Evolutionary conservation across 2,113 vertebrate species (phyloP).

Genomic region (Pipa parva): DNA sequence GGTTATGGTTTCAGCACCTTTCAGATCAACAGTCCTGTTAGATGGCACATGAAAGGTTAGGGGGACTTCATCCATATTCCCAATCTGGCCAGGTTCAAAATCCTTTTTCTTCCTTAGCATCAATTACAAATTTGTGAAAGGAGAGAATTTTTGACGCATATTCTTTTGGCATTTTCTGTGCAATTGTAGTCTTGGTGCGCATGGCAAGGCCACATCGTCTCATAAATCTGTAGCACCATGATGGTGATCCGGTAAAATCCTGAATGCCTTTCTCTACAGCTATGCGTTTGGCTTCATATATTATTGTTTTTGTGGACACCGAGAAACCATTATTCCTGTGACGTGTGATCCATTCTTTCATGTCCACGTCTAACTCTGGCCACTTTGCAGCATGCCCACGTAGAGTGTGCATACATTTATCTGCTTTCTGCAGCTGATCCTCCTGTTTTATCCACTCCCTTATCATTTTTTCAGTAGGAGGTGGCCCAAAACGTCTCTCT

Average conservation of each 20-base stretch:
- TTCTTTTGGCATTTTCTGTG: not conserved
- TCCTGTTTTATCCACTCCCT: too few relatives aligned
- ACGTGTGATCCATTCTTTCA: too few relatives aligned
- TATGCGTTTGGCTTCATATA: slow-evolving; percentile 22
- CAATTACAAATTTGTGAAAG: too few relatives aligned
- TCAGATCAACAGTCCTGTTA: not conserved
- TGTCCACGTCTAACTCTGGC: too few relatives aligned
- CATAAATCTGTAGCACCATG: too few relatives aligned
- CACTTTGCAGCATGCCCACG: not conserved
- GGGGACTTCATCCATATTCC: not conserved
- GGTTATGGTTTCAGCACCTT: not conserved
- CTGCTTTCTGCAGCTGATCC: too few relatives aligned
- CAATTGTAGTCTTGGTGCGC: not conserved
- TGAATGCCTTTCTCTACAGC: too few relatives aligned
- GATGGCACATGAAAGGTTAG: not conserved
- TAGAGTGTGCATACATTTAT: too few relatives aligned
- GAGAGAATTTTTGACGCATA: not conserved
- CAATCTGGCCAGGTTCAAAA: not conserved
- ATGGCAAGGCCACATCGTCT: not conserved
- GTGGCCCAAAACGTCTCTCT: too few relatives aligned
- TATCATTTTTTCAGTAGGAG: too few relatives aligned
- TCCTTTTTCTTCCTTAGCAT: too few relatives aligned
- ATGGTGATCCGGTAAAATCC: slow-evolving; percentile 19
- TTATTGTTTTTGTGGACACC: slow-evolving; percentile 31
- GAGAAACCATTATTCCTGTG: slow-evolving; percentile 12